These are phyloP conservation scores for Odontomachus brunneus DNA, from an alignment of 1,140 invertebrate genomes.

Conservation along the genomic window DNA sequence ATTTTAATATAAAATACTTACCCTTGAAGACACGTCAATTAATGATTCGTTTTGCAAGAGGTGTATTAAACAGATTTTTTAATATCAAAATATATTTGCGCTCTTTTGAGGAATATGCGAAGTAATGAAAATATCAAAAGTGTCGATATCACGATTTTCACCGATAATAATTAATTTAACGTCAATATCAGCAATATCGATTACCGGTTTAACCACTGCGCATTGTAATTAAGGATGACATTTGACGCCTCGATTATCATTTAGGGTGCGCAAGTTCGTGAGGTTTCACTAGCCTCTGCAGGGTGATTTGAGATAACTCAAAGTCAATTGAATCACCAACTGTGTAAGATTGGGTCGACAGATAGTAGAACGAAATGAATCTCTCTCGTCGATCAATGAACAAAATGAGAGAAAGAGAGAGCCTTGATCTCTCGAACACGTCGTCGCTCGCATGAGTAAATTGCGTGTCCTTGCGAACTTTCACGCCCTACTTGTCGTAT, in stretches of 20 bases:
- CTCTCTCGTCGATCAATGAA: too few species aligned
- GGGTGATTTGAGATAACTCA: too few species aligned
- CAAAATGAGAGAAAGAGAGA: too few species aligned
- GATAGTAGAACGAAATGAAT: too few species aligned
- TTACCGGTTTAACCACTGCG: not conserved
- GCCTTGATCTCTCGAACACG: too few species aligned
- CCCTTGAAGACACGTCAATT: slow-evolving; percentile 4
- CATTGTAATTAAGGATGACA: slow-evolving; percentile 2
- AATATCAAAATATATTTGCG: not conserved
- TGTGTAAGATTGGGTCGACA: too few species aligned
- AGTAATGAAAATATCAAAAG: not conserved
- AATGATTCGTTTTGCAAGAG: not conserved
- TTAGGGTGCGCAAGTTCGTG: not conserved
- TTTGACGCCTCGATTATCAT: not conserved
- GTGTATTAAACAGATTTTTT: not conserved
- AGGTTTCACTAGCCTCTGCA: too few species aligned
- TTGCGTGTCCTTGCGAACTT: too few species aligned
- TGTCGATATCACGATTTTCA: not conserved
- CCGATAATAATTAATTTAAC: slow-evolving; percentile 11
- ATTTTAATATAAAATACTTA: slow-evolving; percentile 2
- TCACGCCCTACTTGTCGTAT: not conserved
- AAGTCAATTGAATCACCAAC: too few species aligned
- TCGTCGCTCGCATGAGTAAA: too few species aligned
- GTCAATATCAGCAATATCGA: not conserved
- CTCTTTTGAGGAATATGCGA: not conserved